These are phyloP conservation scores for Lynx canadensis DNA, from an alignment of 2,113 vertebrate genomes.

Conservation along the genomic window DNA sequence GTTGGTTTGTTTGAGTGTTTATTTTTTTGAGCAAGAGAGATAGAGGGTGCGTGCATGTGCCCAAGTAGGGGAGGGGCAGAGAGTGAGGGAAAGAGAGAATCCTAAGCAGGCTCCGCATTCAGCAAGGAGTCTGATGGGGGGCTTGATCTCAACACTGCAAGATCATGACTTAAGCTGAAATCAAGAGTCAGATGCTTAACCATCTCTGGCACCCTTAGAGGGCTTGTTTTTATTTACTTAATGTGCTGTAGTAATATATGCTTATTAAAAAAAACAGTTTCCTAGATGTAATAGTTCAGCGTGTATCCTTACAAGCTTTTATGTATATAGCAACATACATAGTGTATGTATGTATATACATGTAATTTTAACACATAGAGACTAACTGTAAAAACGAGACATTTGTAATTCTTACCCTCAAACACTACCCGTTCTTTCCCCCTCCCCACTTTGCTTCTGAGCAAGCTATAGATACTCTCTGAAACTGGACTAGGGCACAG, in stretches of 20 bases:
- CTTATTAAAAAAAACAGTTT: background rate
- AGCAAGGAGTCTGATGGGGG: no score
- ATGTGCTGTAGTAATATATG: background rate
- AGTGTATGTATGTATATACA: background rate
- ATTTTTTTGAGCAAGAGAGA: no score
- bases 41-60: no score
- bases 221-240: background rate
- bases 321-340: background rate
- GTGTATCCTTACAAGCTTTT: background rate
- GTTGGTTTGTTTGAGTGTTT: no score
- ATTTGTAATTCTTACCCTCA: constrained; percentile 5
- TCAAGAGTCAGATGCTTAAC: no score
- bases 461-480: background rate
- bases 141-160: no score
- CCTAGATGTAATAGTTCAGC: background rate
- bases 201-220: background rate
- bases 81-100: no score
- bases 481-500: background rate
- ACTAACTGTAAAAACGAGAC: background rate
- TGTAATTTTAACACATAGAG: background rate
- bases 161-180: no score
- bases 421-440: background rate
- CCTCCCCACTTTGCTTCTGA: background rate
- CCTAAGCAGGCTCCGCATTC: no score
- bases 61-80: no score